Evolutionary conservation across 2,888 invertebrate species (phyloP), one percentile per base, ranked within the genome.

Genomic region (Platycheirus rosarum): DNA sequence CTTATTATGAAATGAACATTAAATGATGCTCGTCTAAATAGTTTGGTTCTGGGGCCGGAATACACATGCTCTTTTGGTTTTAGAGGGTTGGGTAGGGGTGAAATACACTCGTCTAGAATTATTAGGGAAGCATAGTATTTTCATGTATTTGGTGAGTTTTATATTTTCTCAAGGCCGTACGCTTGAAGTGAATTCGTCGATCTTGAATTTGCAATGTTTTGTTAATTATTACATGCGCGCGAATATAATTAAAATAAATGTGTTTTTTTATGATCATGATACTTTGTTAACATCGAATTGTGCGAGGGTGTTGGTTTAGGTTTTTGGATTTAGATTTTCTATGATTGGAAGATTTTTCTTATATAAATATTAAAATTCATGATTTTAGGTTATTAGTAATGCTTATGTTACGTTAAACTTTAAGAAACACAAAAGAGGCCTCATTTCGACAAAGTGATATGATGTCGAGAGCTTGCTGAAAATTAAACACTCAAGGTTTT

Each of bases 21-120:
- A 78, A 53, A 53, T 73, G 78, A 78, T 78, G 73, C 78, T 49
- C 71, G 65, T 71, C 49, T 49, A 14, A 57, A 48, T 65, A 53
- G 40, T 23, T 48, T 1, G 13, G 2, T 16, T 32, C 26, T 55
- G 73, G 73, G 65, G 55, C 65, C 53, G 14, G 44, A 66, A 51
- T 68, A 20, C 46, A 68, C 37, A 42, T 8, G 8, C n/a, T n/a
- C n/a, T 9, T 42, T 16, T 9, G 44, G 44, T 16, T 44, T 9
- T 16, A 14, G 5, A 4, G 29, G 32, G 32, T 23, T 48, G 26
- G 9, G 23, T 8, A 14, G 6, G 29, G 9, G 26, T 9, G n/a
- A 11, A 4, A 49, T 29, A 14, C 9, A 32, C 20, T 13, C 2
- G 46, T 46, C 68, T 46, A 46, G 37, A 40, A 14, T 20, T 55